Base-by-base conservation (phyloP, 1,140 invertebrate species). In the Achatina immaculata region DNA sequence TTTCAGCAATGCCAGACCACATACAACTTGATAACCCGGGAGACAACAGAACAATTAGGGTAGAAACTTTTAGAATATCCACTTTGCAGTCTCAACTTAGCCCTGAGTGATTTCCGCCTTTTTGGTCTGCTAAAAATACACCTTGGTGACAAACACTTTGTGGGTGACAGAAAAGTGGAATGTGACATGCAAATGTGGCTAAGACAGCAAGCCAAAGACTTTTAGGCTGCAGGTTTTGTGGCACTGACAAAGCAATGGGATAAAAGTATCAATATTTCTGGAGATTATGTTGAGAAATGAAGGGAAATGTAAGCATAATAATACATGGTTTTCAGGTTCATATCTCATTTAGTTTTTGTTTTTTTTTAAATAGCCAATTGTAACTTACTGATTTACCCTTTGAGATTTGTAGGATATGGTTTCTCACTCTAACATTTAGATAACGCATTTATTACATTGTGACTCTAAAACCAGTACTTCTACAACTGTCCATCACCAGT, bases 271-370 rank as follows among this genome's bases (percentile, higher is more conserved):
- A 62, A 34, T 62, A 28, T 62, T 62, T 3, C 6, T 31, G n/a
- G 58, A 62, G 58, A 62, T 62, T 28, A 62, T 16, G 58, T 62
- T 62, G 58, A 62, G 58, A 62, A 62, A 62, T 62, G n/a, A 62
- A 19, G 58, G 58, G 58, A 34, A 16, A 31, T 62, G n/a, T 62
- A 62, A 31, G 58, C 31, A 16, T 28, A 62, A 62, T 62, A 62
- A 34, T 31, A 62, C 28, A 62, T 62, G 28, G n/a, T 28, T 31
- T 62, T 62, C n/a, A 62, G 31, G 28, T 62, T 62, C 16, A 28
- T 31, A 34, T 31, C 28, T 62, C 2, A 31, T 62, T 62, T 31
- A 62, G 6, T 21, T 62, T n/a, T n/a, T n/a, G n/a, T n/a, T n/a
- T n/a, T n/a, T 31, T 62, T 28, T 31, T 4, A 31, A 62, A 62